Base-by-base conservation (phyloP, 2,113 vertebrate species). In the Turnix velox region DNA sequence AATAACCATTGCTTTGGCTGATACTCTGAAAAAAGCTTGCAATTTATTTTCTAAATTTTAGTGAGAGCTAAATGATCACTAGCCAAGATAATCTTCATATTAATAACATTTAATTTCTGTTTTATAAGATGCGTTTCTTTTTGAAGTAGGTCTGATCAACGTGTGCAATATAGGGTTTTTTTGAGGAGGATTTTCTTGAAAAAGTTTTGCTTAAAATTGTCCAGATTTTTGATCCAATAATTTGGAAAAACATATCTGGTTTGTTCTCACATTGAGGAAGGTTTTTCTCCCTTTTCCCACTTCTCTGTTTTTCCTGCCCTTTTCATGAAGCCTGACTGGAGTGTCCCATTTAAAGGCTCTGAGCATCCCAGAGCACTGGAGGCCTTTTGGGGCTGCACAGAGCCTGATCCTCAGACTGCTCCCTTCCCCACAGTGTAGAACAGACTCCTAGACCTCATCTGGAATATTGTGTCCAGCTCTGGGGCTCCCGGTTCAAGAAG, bases 201-300 rank as follows among this genome's bases (percentile, higher is more conserved):
- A 90, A 49, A 1, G 1, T 69, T 84, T 86, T 1, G 0, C 66
- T 93, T 83, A 59, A 88, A 92, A 63, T 90, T 90, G 55, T 69
- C 90, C 92, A 95, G 93, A 74, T 81, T 94, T 94, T 88, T 90
- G 7, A 92, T 74, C 45, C 57, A 91, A 87, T 87, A 84, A 58
- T 89, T 94, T 94, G 89, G 81, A 87, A 91, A 94, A 94, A 79
- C 3, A 0, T 84, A 68, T 92, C 87, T 76, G n/a, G 49, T 92
- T 92, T 79, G 81, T 96, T 93, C 77, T 96, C 91, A 92, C 81
- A 28, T 93, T 0, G 12, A 23, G 69, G 23, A 88, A 84, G 16
- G 49, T 42, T 94, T 84, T 88, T 90, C 66, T 84, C 76, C 2
- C 1, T 85, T 95, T 90, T 95, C 96, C 91, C 93, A 91, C 83